Evolutionary conservation across 2,797 vertebrate species (phyloP).

Genomic region (Numenius phaeopus): DNA sequence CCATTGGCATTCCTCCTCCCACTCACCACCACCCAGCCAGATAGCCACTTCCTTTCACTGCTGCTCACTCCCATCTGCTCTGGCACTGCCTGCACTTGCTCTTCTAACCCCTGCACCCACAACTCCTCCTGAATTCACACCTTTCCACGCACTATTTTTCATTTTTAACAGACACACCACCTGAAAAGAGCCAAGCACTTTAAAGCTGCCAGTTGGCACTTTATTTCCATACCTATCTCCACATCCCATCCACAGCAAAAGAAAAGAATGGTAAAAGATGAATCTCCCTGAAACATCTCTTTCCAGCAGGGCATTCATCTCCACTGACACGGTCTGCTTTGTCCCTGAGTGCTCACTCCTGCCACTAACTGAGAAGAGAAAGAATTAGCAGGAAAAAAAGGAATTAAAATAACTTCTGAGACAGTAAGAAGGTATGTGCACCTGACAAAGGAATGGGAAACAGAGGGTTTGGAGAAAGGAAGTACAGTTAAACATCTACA

Average conservation of each 20-base stretch:
- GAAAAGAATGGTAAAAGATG: neutral
- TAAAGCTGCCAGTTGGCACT: neutral
- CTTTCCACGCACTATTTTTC: neutral
- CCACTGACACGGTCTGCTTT: neutral
- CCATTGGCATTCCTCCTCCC: neutral
- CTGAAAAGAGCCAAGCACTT: neutral
- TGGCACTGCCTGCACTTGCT: neutral
- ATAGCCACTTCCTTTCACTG: neutral
- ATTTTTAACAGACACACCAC: neutral
- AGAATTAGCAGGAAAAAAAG: neutral
- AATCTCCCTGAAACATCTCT: neutral
- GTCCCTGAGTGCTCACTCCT: neutral
- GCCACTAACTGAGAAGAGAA: neutral
- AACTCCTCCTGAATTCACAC: neutral
- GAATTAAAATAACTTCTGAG: neutral
- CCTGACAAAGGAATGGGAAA: conserved; percentile 11
- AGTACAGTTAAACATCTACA: neutral
- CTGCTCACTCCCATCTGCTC: neutral
- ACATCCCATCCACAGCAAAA: neutral
- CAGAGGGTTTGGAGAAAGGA: neutral
- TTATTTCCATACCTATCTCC: neutral
- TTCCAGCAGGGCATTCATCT: neutral
- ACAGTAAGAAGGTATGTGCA: neutral
- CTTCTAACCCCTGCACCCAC: neutral
- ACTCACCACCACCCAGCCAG: neutral